Conservation (phyloP, 2,888 invertebrate genomes). For the Sphaeridia pumilis region DNA sequence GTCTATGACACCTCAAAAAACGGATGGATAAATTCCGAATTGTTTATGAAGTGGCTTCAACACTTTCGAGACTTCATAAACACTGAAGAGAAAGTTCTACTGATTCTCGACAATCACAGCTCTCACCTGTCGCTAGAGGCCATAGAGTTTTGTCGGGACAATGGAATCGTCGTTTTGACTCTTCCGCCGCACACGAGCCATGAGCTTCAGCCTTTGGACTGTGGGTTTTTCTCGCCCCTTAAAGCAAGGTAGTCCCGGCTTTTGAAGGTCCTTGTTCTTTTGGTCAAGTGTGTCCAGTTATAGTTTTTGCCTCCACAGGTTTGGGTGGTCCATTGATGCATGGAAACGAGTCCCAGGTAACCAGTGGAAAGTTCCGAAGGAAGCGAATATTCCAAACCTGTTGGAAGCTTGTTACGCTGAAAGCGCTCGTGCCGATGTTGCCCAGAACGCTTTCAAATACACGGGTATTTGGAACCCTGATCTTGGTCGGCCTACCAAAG, state of each 20-base stretch:
- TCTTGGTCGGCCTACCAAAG: too few relatives aligned
- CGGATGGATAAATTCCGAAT: constrained; percentile 6
- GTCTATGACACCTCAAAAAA: neutral
- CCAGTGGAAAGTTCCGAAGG: too few relatives aligned
- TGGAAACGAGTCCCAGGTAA: too few relatives aligned
- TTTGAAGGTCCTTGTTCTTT: too few relatives aligned
- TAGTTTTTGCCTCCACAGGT: too few relatives aligned
- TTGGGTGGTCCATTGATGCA: too few relatives aligned
- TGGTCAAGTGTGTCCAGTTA: too few relatives aligned
- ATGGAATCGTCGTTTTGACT: constrained; percentile 8
- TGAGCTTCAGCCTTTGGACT: constrained; percentile 13
- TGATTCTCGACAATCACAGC: constrained; percentile 11
- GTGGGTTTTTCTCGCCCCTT: constrained; percentile 7
- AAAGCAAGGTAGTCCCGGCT: neutral
- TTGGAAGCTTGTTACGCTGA: too few relatives aligned
- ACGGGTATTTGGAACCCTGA: too few relatives aligned
- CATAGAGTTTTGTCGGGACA: neutral
- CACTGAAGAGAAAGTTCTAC: constrained; percentile 2
- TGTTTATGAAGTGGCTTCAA: constrained; percentile 6
- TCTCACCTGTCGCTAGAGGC: neutral
- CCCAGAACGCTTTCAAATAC: too few relatives aligned
- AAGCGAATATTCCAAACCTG: too few relatives aligned
- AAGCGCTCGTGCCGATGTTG: too few relatives aligned
- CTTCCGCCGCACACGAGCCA: constrained; percentile 15
- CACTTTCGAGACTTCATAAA: neutral